Percentiles rank a stretch among this genome's conserved stretches.
phyloP scores from a whole-genome alignment of 2,888 invertebrate genomes.

The Eilema caniola region DNA sequence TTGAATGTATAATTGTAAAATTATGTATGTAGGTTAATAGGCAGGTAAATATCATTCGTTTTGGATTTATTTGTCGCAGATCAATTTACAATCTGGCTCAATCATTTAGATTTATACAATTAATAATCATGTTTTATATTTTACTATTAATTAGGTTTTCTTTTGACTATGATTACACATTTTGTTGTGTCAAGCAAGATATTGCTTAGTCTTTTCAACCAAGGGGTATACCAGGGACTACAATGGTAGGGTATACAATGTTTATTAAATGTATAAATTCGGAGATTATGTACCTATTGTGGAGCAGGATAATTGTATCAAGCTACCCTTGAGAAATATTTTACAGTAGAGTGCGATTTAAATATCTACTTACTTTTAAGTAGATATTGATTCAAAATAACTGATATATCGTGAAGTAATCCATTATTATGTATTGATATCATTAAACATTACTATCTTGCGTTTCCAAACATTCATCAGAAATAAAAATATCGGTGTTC shows the following conservation, averaged over 20 bases:
- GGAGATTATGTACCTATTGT: no score
- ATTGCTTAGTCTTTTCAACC: no score
- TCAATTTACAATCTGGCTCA: not conserved
- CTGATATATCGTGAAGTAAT: not conserved
- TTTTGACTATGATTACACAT: not conserved
- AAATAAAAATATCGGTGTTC: constrained; percentile 22
- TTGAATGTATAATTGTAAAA: constrained; percentile 8
- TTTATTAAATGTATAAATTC: no score
- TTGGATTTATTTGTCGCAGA: constrained; percentile 22
- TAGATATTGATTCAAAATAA: not conserved
- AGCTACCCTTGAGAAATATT: not conserved
- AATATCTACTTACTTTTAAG: not conserved
- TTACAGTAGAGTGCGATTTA: not conserved
- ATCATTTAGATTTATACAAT: not conserved
- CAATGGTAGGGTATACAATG: no score
- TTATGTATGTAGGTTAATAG: constrained; percentile 20
- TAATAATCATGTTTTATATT: not conserved
- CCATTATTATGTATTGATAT: constrained; percentile 14
- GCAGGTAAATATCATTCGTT: constrained; percentile 22
- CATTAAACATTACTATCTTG: constrained; percentile 11
- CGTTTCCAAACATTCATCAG: constrained; percentile 29
- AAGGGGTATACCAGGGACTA: no score
- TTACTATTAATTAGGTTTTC: not conserved
- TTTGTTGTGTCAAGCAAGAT: not conserved
- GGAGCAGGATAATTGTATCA: not conserved